These are phyloP conservation scores for Candoia aspera DNA, from an alignment of 2,113 vertebrate genomes.

Conservation along the genomic window DNA sequence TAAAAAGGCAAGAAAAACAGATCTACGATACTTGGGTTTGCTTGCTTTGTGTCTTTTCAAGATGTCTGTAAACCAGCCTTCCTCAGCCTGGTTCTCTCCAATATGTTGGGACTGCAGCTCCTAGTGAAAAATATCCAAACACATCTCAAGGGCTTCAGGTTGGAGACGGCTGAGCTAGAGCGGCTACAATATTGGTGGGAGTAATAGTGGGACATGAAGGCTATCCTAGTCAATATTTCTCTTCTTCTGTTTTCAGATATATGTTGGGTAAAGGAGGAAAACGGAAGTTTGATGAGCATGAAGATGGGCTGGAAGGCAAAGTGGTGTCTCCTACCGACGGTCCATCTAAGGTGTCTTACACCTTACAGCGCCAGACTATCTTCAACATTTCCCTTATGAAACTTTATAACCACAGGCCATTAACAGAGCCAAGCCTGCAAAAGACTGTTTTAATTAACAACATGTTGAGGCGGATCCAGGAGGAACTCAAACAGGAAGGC, in stretches of 20 bases:
- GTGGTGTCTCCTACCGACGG: slow-evolving; percentile 84
- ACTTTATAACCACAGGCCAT: slow-evolving; percentile 92
- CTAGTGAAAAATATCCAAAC: not conserved
- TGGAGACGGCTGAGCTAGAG: not conserved
- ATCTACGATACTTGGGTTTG: not conserved
- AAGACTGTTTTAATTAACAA: slow-evolving; percentile 98
- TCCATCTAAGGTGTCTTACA: slow-evolving; percentile 97
- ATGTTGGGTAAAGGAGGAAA: slow-evolving; percentile 99
- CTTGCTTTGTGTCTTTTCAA: not conserved
- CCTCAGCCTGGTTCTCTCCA: not conserved
- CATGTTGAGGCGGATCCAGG: slow-evolving; percentile 97
- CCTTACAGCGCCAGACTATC: slow-evolving; percentile 98
- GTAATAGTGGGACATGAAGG: not conserved
- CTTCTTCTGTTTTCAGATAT: slow-evolving; percentile 84
- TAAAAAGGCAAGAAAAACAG: not conserved
- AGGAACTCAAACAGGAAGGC: slow-evolving; percentile 95
- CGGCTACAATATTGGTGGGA: not conserved
- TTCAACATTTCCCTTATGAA: slow-evolving; percentile 99
- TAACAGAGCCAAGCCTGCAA: slow-evolving; percentile 92
- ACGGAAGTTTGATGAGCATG: slow-evolving; percentile 99
- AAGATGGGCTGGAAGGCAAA: slow-evolving; percentile 99
- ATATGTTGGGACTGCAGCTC: not conserved
- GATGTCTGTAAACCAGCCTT: not conserved
- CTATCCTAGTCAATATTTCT: slow-evolving; percentile 26
- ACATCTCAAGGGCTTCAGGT: not conserved